phyloP scores from a whole-genome alignment of 2,113 vertebrate species.

The Empidonax alnorum region DNA sequence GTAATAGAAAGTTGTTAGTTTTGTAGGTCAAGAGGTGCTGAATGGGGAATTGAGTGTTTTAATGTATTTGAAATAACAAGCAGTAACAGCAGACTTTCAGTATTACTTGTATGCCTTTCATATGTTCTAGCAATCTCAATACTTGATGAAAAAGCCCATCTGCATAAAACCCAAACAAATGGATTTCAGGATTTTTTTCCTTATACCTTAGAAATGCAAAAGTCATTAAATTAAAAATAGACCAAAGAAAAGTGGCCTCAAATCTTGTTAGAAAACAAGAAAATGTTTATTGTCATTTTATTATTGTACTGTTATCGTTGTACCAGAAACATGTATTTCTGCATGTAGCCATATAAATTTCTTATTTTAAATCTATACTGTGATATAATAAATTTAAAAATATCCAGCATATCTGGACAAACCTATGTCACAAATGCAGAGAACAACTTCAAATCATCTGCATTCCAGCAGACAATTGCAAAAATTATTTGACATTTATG shows the following conservation, averaged over 20 bases:
- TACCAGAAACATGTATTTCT: neutral
- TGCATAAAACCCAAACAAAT: neutral
- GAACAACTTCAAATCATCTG: neutral
- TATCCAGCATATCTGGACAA: neutral
- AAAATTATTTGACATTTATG: conserved; percentile 12
- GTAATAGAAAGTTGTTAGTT: neutral
- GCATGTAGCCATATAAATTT: neutral
- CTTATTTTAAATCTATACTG: neutral
- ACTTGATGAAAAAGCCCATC: neutral
- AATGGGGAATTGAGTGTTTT: neutral
- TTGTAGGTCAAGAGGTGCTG: neutral
- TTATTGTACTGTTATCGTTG: neutral
- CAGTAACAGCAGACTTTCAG: neutral
- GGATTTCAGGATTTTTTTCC: neutral
- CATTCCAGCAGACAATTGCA: conserved; percentile 8
- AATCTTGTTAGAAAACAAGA: neutral
- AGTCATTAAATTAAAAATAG: neutral
- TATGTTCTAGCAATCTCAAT: neutral
- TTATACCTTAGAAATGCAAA: neutral
- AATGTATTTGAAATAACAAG: neutral
- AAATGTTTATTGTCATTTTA: neutral
- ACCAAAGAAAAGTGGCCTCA: neutral
- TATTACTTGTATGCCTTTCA: neutral
- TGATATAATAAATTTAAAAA: conserved; percentile 13
- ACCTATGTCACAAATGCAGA: neutral